Percentiles rank a stretch among this genome's conserved stretches.
These are phyloP conservation scores for Dryas iulia DNA, from an alignment of 1,140 invertebrate genomes.

Conservation along the genomic window DNA sequence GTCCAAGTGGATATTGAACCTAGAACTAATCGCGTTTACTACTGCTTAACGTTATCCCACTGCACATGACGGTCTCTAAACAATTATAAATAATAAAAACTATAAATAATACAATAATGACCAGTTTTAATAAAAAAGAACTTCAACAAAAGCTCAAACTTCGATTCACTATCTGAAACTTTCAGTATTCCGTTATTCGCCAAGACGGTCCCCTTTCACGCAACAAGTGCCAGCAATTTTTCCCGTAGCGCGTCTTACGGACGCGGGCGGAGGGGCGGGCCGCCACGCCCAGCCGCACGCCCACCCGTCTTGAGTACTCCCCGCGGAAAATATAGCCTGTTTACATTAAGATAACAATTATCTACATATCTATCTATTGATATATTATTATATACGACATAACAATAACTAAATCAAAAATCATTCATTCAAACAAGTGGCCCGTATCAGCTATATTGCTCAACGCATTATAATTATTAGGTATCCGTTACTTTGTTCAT, in stretches of 20 bases:
- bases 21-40: too few species aligned
- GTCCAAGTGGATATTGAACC: too few species aligned
- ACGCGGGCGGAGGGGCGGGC: slow-evolving; percentile 50
- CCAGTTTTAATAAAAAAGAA: neutral
- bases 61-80: too few species aligned
- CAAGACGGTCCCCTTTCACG: slow-evolving; percentile 22
- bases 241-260: slow-evolving; percentile 58
- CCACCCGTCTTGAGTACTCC: slow-evolving; percentile 55
- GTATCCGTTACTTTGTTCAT: neutral
- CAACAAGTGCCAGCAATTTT: slow-evolving; percentile 62
- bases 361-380: neutral
- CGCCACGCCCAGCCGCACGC: slow-evolving; percentile 66
- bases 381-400: neutral
- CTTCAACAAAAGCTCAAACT: neutral
- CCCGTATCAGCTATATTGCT: neutral
- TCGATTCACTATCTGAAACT: neutral
- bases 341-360: neutral
- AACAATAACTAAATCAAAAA: neutral
- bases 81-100: too few species aligned
- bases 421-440: neutral
- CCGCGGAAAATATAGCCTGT: slow-evolving; percentile 22
- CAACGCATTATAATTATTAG: slow-evolving; percentile 5
- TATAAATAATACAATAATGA: too few species aligned
- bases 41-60: too few species aligned
- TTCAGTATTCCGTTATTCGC: neutral